Conservation (phyloP, 2,888 invertebrate genomes). For the Scaptomyza polygonia region DNA sequence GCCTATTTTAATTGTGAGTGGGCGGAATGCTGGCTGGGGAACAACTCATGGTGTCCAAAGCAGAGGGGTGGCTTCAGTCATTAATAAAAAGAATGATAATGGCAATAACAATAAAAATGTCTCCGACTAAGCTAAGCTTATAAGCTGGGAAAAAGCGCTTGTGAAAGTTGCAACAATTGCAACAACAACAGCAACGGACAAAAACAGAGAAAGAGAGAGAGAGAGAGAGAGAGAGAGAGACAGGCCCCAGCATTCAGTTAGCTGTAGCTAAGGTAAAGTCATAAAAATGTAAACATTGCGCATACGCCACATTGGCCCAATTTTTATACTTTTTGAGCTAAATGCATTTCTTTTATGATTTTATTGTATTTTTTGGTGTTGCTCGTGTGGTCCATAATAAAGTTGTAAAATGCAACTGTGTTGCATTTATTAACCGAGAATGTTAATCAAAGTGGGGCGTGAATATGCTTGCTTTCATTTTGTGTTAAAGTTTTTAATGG, state of each 20-base stretch:
- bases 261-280: conserved; percentile 43
- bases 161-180: conserved; percentile 49
- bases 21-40: background rate
- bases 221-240: conserved; percentile 7
- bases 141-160: conserved; percentile 15
- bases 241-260: conserved; percentile 21
- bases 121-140: conserved; percentile 27
- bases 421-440: conserved; percentile 61
- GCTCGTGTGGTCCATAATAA: conserved; percentile 51
- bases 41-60: conserved; percentile 17
- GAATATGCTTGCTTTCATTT: conserved; percentile 43
- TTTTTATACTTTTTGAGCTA: conserved; percentile 3
- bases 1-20: conserved; percentile 57
- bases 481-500: conserved; percentile 21
- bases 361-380: conserved; percentile 15
- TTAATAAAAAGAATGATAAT: conserved; percentile 67
- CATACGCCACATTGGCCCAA: conserved; percentile 51
- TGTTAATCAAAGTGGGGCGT: conserved; percentile 54
- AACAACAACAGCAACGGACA: conserved; percentile 8
- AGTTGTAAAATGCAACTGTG: conserved; percentile 68
- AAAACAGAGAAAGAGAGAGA: background rate
- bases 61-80: conserved; percentile 38
- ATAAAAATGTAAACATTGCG: conserved; percentile 66
- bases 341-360: conserved; percentile 6
- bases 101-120: conserved; percentile 57